Evolutionary conservation across 2,113 vertebrate genomes (phyloP).

Genomic region (Prionailurus bengalensis): DNA sequence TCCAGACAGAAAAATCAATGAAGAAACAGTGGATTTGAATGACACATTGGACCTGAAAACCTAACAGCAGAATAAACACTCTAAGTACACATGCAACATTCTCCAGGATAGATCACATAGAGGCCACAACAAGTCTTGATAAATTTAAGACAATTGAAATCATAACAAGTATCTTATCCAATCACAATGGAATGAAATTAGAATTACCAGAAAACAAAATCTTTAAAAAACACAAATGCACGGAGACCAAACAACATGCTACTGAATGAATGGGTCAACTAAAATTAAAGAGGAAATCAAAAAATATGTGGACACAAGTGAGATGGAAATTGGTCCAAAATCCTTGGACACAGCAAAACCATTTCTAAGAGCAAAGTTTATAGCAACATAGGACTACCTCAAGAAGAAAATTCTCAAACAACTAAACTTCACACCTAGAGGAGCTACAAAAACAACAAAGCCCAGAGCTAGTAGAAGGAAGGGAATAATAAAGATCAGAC

Average conservation of each 20-base stretch:
- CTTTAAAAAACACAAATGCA: neutral
- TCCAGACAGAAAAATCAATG: neutral
- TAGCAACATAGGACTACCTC: neutral
- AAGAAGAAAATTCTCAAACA: neutral
- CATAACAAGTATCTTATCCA: neutral
- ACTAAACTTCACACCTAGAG: neutral
- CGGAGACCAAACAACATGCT: neutral
- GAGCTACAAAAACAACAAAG: neutral
- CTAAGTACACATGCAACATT: neutral
- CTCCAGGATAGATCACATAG: neutral
- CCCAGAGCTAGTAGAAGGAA: neutral
- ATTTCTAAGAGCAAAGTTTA: neutral
- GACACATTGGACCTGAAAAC: neutral
- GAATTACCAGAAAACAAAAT: neutral
- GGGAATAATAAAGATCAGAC: neutral
- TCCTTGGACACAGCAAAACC: neutral
- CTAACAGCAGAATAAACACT: neutral
- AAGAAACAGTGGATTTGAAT: neutral
- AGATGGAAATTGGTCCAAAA: neutral
- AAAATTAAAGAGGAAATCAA: neutral
- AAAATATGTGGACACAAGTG: neutral
- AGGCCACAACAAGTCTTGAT: neutral
- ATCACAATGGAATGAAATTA: neutral
- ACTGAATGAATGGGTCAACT: neutral
- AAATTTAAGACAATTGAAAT: neutral